phyloP scores from a whole-genome alignment of 2,797 vertebrate genomes.

The Somateria mollissima region DNA sequence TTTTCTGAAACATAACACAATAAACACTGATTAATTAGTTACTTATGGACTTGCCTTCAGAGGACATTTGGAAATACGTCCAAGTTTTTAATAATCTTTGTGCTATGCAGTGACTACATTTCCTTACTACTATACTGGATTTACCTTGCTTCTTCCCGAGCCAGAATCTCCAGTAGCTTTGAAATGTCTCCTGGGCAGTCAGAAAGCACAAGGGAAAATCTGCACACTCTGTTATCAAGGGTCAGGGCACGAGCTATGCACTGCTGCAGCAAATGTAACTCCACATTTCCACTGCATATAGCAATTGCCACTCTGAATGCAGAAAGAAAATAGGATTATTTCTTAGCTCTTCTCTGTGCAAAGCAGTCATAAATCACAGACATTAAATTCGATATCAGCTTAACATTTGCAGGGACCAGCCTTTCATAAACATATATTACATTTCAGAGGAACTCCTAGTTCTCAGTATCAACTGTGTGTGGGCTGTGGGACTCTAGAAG shows the following conservation, averaged over 20 bases:
- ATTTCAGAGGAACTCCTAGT: neutral
- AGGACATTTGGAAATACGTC: neutral
- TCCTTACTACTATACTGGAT: neutral
- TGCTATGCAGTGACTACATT: neutral
- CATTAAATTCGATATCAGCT: neutral
- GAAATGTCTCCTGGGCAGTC: conserved; percentile 87
- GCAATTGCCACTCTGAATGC: conserved; percentile 85
- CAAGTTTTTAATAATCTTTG: neutral
- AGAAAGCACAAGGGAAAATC: conserved; percentile 85
- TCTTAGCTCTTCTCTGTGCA: neutral
- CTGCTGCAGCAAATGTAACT: conserved; percentile 84
- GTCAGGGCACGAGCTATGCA: conserved; percentile 88
- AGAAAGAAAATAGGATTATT: neutral
- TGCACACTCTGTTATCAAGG: conserved; percentile 85
- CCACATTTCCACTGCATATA: conserved; percentile 90
- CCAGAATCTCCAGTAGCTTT: conserved; percentile 87
- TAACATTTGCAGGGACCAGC: neutral
- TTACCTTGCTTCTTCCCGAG: conserved; percentile 89
- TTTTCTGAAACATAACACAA: neutral
- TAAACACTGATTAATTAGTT: neutral
- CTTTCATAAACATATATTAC: rapidly evolving
- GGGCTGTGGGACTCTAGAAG: neutral
- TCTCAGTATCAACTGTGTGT: neutral
- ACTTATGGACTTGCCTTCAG: neutral
- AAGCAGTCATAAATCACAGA: neutral